phyloP scores from a whole-genome alignment of 1,140 invertebrate genomes.

The Pantala flavescens region DNA sequence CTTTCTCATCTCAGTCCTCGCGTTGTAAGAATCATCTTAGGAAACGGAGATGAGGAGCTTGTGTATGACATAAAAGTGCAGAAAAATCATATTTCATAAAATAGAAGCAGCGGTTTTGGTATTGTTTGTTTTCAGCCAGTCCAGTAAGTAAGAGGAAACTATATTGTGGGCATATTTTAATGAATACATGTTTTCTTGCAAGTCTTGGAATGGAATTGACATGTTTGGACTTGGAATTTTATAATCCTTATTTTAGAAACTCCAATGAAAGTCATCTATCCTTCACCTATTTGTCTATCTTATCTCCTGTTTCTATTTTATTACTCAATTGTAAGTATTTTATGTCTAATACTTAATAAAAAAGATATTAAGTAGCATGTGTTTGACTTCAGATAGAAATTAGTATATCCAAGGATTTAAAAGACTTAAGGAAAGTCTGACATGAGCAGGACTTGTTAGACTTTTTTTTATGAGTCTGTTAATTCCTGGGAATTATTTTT shows the following conservation, averaged over 20 bases:
- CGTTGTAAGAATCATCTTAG: not conserved
- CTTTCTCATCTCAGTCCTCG: not conserved
- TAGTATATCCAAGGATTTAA: no score
- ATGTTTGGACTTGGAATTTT: not conserved
- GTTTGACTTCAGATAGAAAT: not conserved
- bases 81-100: not conserved
- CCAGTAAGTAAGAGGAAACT: not conserved
- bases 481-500: no score
- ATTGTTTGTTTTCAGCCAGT: not conserved
- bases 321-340: not conserved
- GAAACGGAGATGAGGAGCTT: not conserved
- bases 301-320: not conserved
- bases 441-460: no score
- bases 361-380: not conserved
- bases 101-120: not conserved
- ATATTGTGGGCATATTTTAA: not conserved
- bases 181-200: not conserved
- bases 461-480: no score
- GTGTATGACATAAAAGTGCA: not conserved
- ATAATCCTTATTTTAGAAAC: not conserved
- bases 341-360: slow-evolving; percentile 4
- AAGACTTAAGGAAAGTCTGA: no score
- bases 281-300: not conserved
- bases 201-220: not conserved
- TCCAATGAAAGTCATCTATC: not conserved